phyloP scores from a whole-genome alignment of 2,113 vertebrate genomes.

The Bothrops jararaca region DNA sequence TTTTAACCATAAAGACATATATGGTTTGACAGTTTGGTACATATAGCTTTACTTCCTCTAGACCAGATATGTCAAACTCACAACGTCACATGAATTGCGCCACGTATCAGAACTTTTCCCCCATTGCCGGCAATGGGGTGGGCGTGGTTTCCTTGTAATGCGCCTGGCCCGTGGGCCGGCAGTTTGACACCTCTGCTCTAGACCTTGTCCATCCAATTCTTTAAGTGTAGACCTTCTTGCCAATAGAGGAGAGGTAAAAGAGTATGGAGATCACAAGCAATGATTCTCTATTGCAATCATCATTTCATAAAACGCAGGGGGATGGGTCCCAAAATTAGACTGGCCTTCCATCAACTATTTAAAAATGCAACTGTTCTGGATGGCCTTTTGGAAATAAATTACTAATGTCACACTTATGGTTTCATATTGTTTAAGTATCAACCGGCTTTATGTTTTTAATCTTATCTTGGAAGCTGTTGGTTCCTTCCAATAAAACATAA shows the following conservation, averaged over 20 bases:
- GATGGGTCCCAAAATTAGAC: not conserved
- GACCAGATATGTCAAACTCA: no score
- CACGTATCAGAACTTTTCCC: no score
- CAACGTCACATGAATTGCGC: no score
- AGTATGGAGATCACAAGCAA: not conserved
- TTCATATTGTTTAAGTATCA: not conserved
- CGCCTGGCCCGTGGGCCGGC: rapidly evolving
- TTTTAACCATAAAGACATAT: not conserved
- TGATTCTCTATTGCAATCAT: not conserved
- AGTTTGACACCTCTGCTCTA: no score
- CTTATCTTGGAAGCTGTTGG: not conserved
- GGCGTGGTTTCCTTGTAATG: no score
- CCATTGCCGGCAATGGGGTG: no score
- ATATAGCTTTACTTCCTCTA: not conserved
- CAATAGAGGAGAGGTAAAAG: not conserved
- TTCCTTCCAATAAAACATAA: not conserved
- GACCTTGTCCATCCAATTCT: not conserved
- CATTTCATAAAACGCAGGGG: no score
- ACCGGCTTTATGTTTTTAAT: not conserved
- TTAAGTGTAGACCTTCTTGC: not conserved
- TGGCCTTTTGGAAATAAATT: not conserved
- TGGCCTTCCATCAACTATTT: not conserved
- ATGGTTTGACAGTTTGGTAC: not conserved
- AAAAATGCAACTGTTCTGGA: not conserved
- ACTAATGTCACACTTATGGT: not conserved